Conservation (phyloP, 2,797 vertebrate species). For the Malurus leucopterus region DNA sequence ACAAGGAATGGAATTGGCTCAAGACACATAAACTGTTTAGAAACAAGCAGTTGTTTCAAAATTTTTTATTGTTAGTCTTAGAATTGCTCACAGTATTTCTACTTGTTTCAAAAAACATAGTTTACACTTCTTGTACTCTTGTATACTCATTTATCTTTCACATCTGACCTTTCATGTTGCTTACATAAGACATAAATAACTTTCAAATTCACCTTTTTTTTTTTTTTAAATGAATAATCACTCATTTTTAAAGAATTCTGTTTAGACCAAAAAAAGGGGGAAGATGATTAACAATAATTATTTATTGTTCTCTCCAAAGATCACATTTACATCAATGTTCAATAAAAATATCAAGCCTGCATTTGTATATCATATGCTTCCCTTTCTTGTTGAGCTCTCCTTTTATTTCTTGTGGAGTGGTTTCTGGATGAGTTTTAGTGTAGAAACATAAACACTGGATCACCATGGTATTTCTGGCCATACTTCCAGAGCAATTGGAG, state of each 20-base stretch:
- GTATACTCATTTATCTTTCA: neutral
- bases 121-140: neutral
- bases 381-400: neutral
- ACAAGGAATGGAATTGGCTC: neutral
- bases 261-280: neutral
- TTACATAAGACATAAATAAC: neutral
- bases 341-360: neutral
- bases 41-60: neutral
- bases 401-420: neutral
- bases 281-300: neutral
- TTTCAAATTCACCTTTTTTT: neutral
- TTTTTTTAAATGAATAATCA: neutral
- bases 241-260: neutral
- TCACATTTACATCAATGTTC: neutral
- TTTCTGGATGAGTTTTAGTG: neutral
- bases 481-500: neutral
- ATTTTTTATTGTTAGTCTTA: neutral
- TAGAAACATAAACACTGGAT: neutral
- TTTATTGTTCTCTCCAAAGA: neutral
- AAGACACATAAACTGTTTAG: conserved; percentile 7
- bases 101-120: neutral
- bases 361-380: neutral
- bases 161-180: neutral
- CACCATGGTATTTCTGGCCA: neutral
- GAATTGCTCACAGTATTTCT: neutral